Evolutionary conservation across 2,113 vertebrate genomes (phyloP), one percentile per base, ranked within the genome.

Genomic region (Jacana jacana): DNA sequence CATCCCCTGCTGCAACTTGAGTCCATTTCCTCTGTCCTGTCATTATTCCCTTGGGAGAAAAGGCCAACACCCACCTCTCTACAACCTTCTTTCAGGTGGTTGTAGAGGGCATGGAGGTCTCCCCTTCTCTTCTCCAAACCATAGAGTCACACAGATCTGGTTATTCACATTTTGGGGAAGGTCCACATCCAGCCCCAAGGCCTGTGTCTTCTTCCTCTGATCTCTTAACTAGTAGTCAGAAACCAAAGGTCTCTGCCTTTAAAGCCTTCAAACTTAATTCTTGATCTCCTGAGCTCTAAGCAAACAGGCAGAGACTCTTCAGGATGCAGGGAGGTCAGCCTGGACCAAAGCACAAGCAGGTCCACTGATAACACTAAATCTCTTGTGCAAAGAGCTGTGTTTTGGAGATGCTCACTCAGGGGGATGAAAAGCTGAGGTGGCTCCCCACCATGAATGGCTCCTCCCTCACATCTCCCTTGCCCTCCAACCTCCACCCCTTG

Each of bases 361-460:
- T 18, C 28, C 46, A 2, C 33, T n/a, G 39, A 19, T 40, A 35
- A n/a, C 3, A 5, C 31, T 52, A 28, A 37, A 60, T 25, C 2
- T 3, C 49, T 52, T 58, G 64, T 40, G 35, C 52, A 87, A 71
- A 81, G 40, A 15, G 28, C 40, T 28, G 35, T 22, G 30, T 11
- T 72, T 81, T 33, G 0, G 46, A 52, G 69, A 39, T n/a, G 52
- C 9, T 46, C 51, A 3, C 28, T 35, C 15, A 42, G 39, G 25
- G 57, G 42, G 35, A 55, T 46, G 70, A 60, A 72, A 84, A 39
- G 11, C 42, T 48, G 61, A 71, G 10, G 33, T 28, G 19, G 13
- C 46, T 66, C 9, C 23, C 55, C 7, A 4, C 9, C 7, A 8
- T 11, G 19, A 54, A 33, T 27, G 0, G 0, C 7, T 71, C 44